Percentiles rank a stretch among this genome's conserved stretches.
Evolutionary conservation across 1,140 invertebrate species (phyloP).

Genomic region (Micrasema longulum): DNA sequence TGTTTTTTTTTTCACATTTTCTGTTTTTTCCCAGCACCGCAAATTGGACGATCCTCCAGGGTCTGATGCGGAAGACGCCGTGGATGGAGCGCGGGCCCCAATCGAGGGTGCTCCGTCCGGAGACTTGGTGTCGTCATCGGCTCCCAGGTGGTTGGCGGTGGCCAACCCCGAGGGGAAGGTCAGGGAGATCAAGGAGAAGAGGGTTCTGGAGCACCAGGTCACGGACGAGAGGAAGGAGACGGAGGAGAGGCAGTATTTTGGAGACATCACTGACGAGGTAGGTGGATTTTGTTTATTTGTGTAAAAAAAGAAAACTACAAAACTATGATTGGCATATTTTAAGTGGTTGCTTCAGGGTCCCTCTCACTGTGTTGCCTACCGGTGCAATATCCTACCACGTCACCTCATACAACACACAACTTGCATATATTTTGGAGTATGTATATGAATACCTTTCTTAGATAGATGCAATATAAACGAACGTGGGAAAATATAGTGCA

Average conservation of each 20-base stretch:
- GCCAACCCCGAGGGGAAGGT: conserved; percentile 78
- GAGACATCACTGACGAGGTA: conserved; percentile 87
- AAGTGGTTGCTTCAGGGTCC: no score
- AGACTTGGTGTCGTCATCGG: conserved; percentile 66
- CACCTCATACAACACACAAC: no score
- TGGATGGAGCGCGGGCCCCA: conserved; percentile 61
- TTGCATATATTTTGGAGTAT: no score
- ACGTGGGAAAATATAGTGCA: no score
- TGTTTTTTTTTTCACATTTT: no score
- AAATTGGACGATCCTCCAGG: conserved; percentile 56
- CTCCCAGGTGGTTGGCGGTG: conserved; percentile 72
- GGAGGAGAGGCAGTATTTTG: conserved; percentile 83
- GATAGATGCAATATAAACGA: no score
- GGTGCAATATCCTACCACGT: no score
- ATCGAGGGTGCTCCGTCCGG: conserved; percentile 58
- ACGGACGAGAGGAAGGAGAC: conserved; percentile 84
- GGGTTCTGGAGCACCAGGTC: conserved; percentile 84
- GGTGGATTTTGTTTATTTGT: conserved; percentile 57
- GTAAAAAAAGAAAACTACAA: no score
- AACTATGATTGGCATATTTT: no score
- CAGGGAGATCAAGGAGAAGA: conserved; percentile 82
- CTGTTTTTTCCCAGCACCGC: conserved; percentile 61
- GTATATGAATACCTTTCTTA: no score
- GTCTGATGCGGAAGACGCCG: conserved; percentile 56
- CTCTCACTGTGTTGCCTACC: no score